Percentiles rank a stretch among this genome's conserved stretches.
Evolutionary conservation across 2,113 vertebrate genomes (phyloP).

Genomic region (Corynorhinus townsendii): DNA sequence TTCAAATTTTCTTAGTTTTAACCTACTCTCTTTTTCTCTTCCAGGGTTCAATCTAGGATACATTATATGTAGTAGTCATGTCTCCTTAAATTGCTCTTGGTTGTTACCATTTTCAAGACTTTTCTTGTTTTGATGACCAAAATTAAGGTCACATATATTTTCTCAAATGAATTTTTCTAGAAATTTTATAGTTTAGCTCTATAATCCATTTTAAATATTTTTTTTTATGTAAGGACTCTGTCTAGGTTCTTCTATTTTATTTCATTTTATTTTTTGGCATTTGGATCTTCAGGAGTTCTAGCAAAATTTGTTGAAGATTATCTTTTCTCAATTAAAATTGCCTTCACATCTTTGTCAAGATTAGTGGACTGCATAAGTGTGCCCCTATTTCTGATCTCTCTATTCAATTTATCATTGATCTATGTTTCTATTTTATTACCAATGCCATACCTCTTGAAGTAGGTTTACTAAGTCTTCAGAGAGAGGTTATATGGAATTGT

Average conservation of each 20-base stretch:
- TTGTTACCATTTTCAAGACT: neutral
- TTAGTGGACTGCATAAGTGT: neutral
- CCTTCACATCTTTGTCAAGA: neutral
- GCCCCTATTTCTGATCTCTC: neutral
- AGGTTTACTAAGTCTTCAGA: neutral
- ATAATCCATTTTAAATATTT: neutral
- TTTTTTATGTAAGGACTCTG: neutral
- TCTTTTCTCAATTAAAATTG: neutral
- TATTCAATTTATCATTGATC: neutral
- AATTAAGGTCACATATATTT: neutral
- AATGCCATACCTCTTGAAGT: neutral
- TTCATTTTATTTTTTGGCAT: neutral
- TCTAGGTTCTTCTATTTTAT: neutral
- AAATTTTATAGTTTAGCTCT: neutral
- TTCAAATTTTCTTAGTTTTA: neutral
- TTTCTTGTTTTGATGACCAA: neutral
- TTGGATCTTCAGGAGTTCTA: neutral
- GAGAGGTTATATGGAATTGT: neutral
- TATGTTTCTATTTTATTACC: neutral
- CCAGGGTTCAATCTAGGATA: neutral
- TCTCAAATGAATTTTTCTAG: neutral
- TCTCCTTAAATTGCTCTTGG: neutral
- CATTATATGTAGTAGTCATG: neutral
- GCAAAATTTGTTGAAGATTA: neutral
- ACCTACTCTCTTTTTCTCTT: neutral